Evolutionary conservation across 2,888 invertebrate genomes (phyloP).

Genomic region (Polietes domitor): DNA sequence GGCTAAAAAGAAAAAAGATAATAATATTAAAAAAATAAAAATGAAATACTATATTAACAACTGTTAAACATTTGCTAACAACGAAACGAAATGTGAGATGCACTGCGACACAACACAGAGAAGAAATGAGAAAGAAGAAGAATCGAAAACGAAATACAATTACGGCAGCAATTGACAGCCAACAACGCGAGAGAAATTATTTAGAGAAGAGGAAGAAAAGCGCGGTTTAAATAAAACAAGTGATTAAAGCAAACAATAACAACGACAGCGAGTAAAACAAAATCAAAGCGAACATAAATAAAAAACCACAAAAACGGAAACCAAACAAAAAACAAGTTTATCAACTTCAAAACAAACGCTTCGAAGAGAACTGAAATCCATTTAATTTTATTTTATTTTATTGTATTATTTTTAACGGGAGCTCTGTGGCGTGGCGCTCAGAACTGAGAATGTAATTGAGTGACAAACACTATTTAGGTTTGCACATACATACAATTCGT

Average conservation of each 20-base stretch:
- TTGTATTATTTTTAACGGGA: conserved; percentile 44
- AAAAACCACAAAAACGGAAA: background rate
- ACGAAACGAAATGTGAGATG: conserved; percentile 39
- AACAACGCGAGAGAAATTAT: background rate
- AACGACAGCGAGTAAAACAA: background rate
- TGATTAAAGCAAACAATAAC: background rate
- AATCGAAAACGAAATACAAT: background rate
- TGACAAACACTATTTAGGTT: background rate
- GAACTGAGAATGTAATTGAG: background rate
- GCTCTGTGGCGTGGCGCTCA: conserved; percentile 36
- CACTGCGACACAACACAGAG: conserved; percentile 19
- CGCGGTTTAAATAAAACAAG: conserved; percentile 13
- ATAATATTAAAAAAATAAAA: conserved; percentile 22
- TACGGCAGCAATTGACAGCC: conserved; percentile 10
- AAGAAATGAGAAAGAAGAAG: background rate
- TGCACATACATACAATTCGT: too few relatives aligned
- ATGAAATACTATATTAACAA: conserved; percentile 38
- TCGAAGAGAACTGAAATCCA: conserved; percentile 32
- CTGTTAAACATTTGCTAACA: conserved; percentile 62
- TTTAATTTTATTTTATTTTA: conserved; percentile 4
- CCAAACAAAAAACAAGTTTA: conserved; percentile 52
- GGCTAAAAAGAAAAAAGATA: background rate
- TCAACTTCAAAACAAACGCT: conserved; percentile 37
- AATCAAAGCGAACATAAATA: conserved; percentile 12
- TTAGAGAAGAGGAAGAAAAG: conserved; percentile 9